Evolutionary conservation across 1,140 invertebrate species (phyloP), one percentile per base, ranked within the genome.

Genomic region (Aphaenogaster rudis): DNA sequence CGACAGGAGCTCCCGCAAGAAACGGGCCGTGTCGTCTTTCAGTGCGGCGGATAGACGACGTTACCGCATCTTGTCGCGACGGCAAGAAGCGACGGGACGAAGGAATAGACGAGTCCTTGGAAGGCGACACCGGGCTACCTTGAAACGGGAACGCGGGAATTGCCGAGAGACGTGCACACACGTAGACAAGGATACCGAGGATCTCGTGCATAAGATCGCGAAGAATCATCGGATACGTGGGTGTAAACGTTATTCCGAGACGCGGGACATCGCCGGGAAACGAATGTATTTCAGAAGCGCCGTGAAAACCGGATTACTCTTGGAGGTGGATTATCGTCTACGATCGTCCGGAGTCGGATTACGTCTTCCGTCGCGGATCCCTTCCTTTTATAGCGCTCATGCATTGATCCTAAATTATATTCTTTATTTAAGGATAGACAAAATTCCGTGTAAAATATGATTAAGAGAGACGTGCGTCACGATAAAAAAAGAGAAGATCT

Each of bases 1-100:
- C 88, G 64, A 54, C 66, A n/a, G 74, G 71, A 87, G 69, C 90
- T 92, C 81, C 82, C 71, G 88, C 76, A 92, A 93, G 91, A 93
- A 91, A 59, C 88, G 6, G 57, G 71, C 57, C 86, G 78, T 45
- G 21, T 87, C 71, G 77, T 76, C 71, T 89, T 86, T 86, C 87
- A 81, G 17, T 8, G 45, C 7, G 15, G 85, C 42, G 48, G 67
- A 71, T 77, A 88, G 63, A 69, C 57, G 36, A 69, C 11, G 57
- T 13, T 52, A 78, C 57, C 66, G 89, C 74, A 69, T 79, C 69
- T 72, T 33, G 39, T 72, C 71, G 86, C 33, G 39, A 57, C 48
- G 66, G 78, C 72, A 88, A 91, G 71, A 88, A 91, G 52, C 76
- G 64, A 86, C 77, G 61, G 48, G 63, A 66, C 87, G 78, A 84